Base-by-base conservation (phyloP, 92 coral and sea anemone species). In the Paramuricea clavata region DNA sequence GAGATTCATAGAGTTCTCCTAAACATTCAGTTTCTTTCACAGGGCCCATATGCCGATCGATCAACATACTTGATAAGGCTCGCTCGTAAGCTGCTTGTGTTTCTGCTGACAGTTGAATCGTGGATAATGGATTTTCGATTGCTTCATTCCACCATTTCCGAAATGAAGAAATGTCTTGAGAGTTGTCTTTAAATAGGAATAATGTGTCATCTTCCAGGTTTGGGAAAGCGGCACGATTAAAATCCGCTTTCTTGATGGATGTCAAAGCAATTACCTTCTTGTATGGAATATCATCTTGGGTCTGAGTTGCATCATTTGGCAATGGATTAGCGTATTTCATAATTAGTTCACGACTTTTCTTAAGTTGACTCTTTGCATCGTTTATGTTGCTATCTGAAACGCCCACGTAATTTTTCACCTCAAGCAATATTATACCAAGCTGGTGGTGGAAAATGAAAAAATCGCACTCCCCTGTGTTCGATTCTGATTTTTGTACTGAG, bases 31-130 rank as follows among this genome's bases (percentile, higher is more conserved):
- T 33, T 47, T 88, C 91, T 7, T 74, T 88, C 17, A 88, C 74
- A 10, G 91, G 91, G 16, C 91, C 88, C 47, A 88, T 44, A 74
- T 88, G 88, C 56, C 91, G 88, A 22, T 82, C 77, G 31, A 87
- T 87, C 23, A 88, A 35, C 26, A 69, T 83, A 23, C 74, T 64
- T 41, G 91, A 82, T 25, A 88, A 32, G 6, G 91, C 73, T 31
- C 76, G 69, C 56, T 82, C 88, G 47, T 88, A 81, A 12, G 77
- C 83, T 81, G 22, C 65, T 12, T 16, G 22, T 12, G 68, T 30
- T 22, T 81, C 82, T 28, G 6, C 54, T 0, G 82, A 26, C 12
- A 49, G 19, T 9, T 25, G 31, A 49, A 69, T 26, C 22, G 33
- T 61, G 12, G 19, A n/a, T n/a, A n/a, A 8, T 26, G 15, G 41